Evolutionary conservation across 2,113 vertebrate genomes (phyloP).

Genomic region (Hemiscyllium ocellatum): DNA sequence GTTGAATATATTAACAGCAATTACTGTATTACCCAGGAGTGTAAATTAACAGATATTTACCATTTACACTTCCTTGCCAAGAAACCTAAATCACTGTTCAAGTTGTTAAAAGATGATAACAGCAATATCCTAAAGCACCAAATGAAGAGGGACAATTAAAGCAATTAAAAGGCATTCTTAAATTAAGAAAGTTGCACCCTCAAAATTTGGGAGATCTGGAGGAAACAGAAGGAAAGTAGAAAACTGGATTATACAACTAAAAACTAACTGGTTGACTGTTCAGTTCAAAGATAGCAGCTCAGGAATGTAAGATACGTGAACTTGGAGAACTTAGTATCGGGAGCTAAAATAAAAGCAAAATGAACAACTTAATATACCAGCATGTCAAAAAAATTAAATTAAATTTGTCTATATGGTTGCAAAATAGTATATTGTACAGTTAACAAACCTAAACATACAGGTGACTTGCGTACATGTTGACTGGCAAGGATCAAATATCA

Average conservation of each 20-base stretch:
- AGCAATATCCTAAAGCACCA: not conserved
- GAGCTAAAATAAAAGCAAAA: not conserved
- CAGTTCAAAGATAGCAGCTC: too few relatives aligned
- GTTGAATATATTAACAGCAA: slow-evolving; percentile 7
- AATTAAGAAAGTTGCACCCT: not conserved
- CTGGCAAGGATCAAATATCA: not conserved
- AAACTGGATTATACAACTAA: not conserved
- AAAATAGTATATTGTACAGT: not conserved
- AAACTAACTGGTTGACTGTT: not conserved
- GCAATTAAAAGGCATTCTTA: not conserved
- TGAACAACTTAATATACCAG: not conserved
- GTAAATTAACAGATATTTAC: not conserved
- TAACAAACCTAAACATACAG: not conserved
- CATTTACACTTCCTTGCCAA: not conserved
- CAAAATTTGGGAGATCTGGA: not conserved
- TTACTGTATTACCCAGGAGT: not conserved
- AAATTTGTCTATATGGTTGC: not conserved
- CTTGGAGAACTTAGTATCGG: not conserved
- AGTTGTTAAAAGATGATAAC: not conserved
- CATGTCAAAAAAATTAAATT: not conserved
- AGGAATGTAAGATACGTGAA: not conserved
- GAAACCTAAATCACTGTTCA: not conserved
- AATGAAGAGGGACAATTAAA: not conserved
- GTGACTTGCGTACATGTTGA: not conserved
- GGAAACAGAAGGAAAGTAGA: not conserved